Conservation (phyloP, 2,113 vertebrate genomes). For the Melospiza melodia region DNA sequence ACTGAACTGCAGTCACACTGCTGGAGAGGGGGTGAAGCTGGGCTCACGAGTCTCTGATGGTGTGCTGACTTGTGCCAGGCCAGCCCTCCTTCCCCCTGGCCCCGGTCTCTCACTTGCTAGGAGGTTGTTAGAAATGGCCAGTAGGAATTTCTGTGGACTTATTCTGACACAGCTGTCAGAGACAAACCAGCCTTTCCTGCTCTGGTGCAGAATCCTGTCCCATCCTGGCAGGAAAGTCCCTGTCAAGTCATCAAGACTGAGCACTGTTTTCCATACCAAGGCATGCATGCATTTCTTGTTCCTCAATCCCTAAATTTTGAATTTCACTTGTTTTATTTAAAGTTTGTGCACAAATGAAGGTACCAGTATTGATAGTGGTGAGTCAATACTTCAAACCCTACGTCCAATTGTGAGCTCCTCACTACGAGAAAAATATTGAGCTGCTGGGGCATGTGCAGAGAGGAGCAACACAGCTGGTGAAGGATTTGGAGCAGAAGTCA, state of each 20-base stretch:
- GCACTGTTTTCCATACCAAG: neutral
- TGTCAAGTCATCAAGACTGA: neutral
- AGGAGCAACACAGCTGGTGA: neutral
- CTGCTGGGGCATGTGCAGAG: neutral
- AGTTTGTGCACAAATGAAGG: neutral
- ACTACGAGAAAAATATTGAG: neutral
- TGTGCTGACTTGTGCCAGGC: rapidly evolving
- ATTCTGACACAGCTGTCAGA: neutral
- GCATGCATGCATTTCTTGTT: neutral
- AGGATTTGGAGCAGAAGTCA: neutral
- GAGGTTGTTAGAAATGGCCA: neutral
- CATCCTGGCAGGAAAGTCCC: neutral
- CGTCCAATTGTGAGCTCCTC: neutral
- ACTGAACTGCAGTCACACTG: neutral
- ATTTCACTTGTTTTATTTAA: neutral
- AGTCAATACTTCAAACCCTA: neutral
- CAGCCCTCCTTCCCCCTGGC: neutral
- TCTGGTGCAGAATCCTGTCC: neutral
- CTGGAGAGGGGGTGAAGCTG: neutral
- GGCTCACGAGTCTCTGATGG: neutral
- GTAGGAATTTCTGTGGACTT: neutral
- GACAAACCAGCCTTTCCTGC: neutral
- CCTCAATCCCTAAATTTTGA: neutral
- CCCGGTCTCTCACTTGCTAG: neutral
- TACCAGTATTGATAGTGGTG: neutral